Evolutionary conservation across 2,797 vertebrate species (phyloP), one percentile per base, ranked within the genome.

Genomic region (Notolabrus celidotus): DNA sequence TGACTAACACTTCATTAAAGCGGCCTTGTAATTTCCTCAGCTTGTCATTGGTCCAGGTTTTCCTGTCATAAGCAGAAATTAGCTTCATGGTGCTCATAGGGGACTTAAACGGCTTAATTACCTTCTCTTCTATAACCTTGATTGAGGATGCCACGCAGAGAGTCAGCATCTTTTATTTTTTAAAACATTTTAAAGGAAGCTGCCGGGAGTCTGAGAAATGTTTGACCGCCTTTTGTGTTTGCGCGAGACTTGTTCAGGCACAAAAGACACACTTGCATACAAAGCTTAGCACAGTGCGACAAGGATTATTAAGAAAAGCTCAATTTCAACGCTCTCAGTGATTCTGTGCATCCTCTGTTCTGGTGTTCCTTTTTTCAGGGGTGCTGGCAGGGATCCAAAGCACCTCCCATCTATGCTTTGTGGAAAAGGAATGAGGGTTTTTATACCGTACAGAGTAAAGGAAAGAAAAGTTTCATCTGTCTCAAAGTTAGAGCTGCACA

Each of bases 341-440:
- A 67, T 52, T 70, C 54, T 47, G 6, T 58, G 56, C 54, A 56
- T 67, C 53, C n/a, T 53, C 59, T 76, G 31, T 74, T 75, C 78
- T 74, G 62, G 29, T 62, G 29, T 65, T 55, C 11, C 52, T 67
- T 70, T 54, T 54, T 49, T 67, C 22, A 67, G 57, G 42, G 66
- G 59, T 55, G 31, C 54, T 78, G 85, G 42, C 75, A 60, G 15
- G 52, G 39, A 71, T 68, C 60, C 74, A 87, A 70, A 76, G 45
- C 61, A 63, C 34, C 15, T 25, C 41, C 31, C 38, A 36, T 77
- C 55, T 46, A 20, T 20, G 49, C 43, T 74, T 53, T 65, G 31
- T 33, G 29, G 50, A 55, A 72, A 60, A 23, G 14, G 19, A 77
- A 59, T 10, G 20, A 70, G 57, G 47, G n/a, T 69, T 66, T 72